Base-by-base conservation (phyloP, 2,888 invertebrate genomes). In the Rhyacophila evoluta region DNA sequence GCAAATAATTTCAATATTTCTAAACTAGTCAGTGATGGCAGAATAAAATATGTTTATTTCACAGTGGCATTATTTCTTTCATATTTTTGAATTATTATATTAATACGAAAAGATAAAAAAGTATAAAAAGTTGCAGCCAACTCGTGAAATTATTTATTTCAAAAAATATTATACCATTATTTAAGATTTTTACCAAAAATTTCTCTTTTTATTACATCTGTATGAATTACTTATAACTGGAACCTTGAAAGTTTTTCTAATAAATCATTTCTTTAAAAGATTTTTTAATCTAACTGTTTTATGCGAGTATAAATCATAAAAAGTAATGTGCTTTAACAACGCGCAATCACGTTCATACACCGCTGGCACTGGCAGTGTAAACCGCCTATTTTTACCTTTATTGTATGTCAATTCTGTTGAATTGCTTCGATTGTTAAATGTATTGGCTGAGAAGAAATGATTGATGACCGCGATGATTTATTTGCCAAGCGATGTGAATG, bases 371-470 rank as follows among this genome's bases (percentile, higher is more conserved):
- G 8, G 55, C 10, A 25, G 19, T 41, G 15, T 5, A 55, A 25
- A 19, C 19, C 12, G 25, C 10, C 55, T 72, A 25, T 55, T 55
- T 55, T 55, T 68, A 73, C 72, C 68, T 77, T 77, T 77, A 77
- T 77, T 73, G 37, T 67, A 73, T 77, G 77, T 77, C 77, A 77
- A 72, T 77, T 77, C 68, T 41, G 67, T 73, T 36, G 77, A 72
- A 77, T 77, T 77, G 77, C 73, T 77, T 73, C 73, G 73, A 73
- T 77, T 68, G 72, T 77, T 72, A 71, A 72, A 72, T 77, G 72
- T 41, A 41, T 72, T 77, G 77, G 72, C 55, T 41, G 55, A 72
- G 75, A 37, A 70, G 25, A 29, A 68, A 68, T 77, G 77, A 77
- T 77, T 77, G 77, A 77, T 77, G 73, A 28, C 27, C 28, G 10